Base-by-base conservation (phyloP, 2,888 invertebrate species). In the Eumerus sabulonum region DNA sequence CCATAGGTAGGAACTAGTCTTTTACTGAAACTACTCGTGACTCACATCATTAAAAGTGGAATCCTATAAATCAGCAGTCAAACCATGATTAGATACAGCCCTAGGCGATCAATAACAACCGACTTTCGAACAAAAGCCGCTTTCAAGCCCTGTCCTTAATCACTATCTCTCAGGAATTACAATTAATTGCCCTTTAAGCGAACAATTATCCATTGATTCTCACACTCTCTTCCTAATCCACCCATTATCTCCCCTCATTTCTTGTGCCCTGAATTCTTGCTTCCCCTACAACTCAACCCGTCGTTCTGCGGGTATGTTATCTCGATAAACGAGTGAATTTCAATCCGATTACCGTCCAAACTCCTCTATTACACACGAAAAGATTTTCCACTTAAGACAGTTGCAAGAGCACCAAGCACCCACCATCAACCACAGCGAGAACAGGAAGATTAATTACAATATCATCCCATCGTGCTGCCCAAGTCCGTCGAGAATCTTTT, bases 281-380 rank as follows among this genome's bases (percentile, higher is more conserved):
- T 27, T 27, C 27, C 27, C 7, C 7, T 27, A 27, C 3, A 2
- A 27, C n/a, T n/a, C n/a, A n/a, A n/a, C n/a, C n/a, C n/a, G n/a
- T n/a, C n/a, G n/a, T n/a, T 27, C 27, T 27, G 27, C 27, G 27
- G 27, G 3, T 27, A 27, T 66, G 56, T 57, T 48, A 50, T 57
- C 66, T 66, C 56, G 56, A 56, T 66, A 66, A 57, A 66, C 66
- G 56, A 56, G 56, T 66, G 40, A 66, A 66, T 66, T 66, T 66
- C 56, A 66, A 56, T 66, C 66, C 27, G 66, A 66, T 66, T 56
- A 57, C 56, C 7, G 27, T 27, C 27, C 7, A 27, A 27, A 27
- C 27, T 27, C 27, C 27, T 7, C 7, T 27, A 27, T 27, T 27
- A 27, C 27, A 48, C 36, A 54, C 64, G 35, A 64, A 64, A 64